Conservation (phyloP, 2,113 vertebrate genomes). For the Aramus guarauna region DNA sequence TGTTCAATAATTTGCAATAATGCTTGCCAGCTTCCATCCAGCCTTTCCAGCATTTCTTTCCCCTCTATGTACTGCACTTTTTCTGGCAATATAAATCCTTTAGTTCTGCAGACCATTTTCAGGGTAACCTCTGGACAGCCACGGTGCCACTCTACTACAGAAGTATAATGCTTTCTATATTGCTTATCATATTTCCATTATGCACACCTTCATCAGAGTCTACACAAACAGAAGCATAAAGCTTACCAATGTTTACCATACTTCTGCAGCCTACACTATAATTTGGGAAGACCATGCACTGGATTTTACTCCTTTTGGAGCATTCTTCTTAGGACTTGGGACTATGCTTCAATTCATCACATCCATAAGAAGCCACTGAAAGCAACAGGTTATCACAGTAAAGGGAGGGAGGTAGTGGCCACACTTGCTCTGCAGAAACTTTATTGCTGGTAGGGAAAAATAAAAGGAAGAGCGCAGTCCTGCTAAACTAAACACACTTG, state of each 20-base stretch:
- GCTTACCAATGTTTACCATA: background rate
- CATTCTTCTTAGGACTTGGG: background rate
- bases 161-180: background rate
- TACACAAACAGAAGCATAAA: background rate
- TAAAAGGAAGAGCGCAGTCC: background rate
- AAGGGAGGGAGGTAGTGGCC: background rate
- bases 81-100: background rate
- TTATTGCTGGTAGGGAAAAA: background rate
- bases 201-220: background rate
- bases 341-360: background rate
- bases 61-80: background rate
- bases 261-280: background rate
- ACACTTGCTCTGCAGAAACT: background rate
- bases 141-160: fast-evolving
- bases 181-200: background rate
- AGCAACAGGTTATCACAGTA: background rate
- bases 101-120: background rate
- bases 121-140: background rate
- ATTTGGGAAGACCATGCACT: background rate
- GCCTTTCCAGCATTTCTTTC: background rate
- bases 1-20: background rate
- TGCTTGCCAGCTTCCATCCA: background rate
- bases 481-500: background rate
- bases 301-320: background rate
- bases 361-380: background rate